These are phyloP conservation scores for Sebastes iracundus DNA, from an alignment of 2,797 vertebrate species.

Conservation along the genomic window DNA sequence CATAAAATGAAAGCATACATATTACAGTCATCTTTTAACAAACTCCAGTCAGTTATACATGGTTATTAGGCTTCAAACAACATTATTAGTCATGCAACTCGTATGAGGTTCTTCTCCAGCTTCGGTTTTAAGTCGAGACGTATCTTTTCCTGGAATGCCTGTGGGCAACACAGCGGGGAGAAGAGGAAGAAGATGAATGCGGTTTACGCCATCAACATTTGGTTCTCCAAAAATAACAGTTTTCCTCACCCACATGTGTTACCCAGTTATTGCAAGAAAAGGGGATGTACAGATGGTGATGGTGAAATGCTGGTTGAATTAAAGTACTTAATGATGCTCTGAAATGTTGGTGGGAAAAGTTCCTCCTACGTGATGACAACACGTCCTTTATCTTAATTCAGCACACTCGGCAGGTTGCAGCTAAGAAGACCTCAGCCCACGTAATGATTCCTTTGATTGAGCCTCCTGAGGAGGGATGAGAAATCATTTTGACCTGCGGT, in stretches of 20 bases:
- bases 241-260: constrained; percentile 6
- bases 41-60: neutral
- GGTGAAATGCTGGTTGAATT: neutral
- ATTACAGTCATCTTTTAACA: constrained; percentile 2
- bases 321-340: neutral
- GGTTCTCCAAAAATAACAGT: constrained; percentile 36
- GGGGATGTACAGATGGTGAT: neutral
- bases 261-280: constrained; percentile 12
- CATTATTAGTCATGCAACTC: constrained; percentile 34
- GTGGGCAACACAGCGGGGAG: constrained; percentile 48
- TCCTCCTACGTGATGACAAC: constrained; percentile 17
- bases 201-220: constrained; percentile 31
- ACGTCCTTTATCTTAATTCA: constrained; percentile 29
- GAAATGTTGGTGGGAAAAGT: neutral
- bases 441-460: constrained; percentile 34
- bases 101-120: constrained; percentile 28
- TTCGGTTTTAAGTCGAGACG: constrained; percentile 45
- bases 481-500: constrained; percentile 32
- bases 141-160: constrained; percentile 60
- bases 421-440: constrained; percentile 14
- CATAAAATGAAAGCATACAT: constrained; percentile 7
- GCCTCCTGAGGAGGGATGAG: constrained; percentile 13
- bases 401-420: constrained; percentile 1
- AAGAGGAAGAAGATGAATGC: constrained; percentile 36
- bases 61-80: constrained; percentile 36